Base-by-base conservation (phyloP, 2,888 invertebrate genomes). In the Nyleta sp. region DNA sequence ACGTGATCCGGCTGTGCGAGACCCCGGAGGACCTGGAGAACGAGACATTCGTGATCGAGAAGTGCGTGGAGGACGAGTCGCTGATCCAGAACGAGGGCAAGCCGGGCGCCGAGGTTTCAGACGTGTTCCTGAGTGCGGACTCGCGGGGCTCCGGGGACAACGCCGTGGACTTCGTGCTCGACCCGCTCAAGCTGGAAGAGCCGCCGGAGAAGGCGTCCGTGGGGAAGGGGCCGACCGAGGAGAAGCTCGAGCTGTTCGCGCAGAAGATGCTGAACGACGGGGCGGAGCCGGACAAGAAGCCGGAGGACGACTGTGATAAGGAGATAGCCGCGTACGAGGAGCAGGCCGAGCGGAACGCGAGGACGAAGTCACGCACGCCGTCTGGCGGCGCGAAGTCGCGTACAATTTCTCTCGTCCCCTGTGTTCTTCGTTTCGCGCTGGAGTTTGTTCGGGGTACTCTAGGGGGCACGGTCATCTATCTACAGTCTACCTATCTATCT, bases 131-230 rank as follows among this genome's bases (percentile, higher is more conserved):
- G n/a, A 70, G 31, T 11, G 31, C 76, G 5, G 80, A 80, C 38
- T 80, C 76, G 0, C 33, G 65, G 22, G 72, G 80, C 13, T 80
- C 59, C 11, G 80, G 80, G 1, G 80, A 80, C 48, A 80, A 80
- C 40, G 80, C 80, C 0, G 80, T 80, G 2, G 80, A 80, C 35
- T 80, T 80, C 10, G 44, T 76, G 38, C 17, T 80, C 11, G 75
- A 76, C 24, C 64, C 67, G 6, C 28, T 71, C 18, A 48, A 71
- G 28, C 13, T 57, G 46, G 4, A 3, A 7, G 7, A 24, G 7
- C 24, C 24, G 24, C 24, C 24, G 7, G 24, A 3, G 7, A 24
- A 24, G 3, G 4, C 24, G 24, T 24, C 24, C 24, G 24, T 7
- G 24, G n/a, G n/a, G n/a, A n/a, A n/a, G n/a, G 40, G 5, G 2